phyloP scores from a whole-genome alignment of 37 sponge, comb jelly and placozoan species.

The Cliona cf. orientalis region DNA sequence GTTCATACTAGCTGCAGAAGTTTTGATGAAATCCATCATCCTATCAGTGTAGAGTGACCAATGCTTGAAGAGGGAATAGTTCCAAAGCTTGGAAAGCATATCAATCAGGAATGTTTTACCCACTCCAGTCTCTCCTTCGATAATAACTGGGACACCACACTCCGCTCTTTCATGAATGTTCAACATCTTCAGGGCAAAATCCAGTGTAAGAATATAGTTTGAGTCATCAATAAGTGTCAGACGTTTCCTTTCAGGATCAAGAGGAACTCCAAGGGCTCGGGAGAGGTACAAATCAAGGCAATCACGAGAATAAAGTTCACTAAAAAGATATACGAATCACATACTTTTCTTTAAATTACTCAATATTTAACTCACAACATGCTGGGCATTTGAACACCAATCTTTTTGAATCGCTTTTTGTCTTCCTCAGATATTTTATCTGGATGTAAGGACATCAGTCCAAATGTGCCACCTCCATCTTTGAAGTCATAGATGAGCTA shows the following conservation, averaged over 20 bases:
- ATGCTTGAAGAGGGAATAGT: constrained; percentile 32
- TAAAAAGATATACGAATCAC: background rate
- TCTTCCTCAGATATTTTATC: constrained; percentile 54
- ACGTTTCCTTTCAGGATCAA: constrained; percentile 20
- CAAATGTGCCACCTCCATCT: constrained; percentile 59
- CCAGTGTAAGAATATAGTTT: constrained; percentile 76
- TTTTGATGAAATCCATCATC: constrained; percentile 43
- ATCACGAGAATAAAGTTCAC: constrained; percentile 65
- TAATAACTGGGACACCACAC: constrained; percentile 83
- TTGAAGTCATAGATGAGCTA: constrained; percentile 77
- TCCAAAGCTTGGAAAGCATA: constrained; percentile 81
- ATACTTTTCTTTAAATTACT: background rate
- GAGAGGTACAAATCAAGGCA: constrained; percentile 73
- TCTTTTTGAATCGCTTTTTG: constrained; percentile 30
- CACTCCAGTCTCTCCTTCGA: too few relatives aligned
- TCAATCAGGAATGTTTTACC: constrained; percentile 76
- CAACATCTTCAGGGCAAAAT: constrained; percentile 81
- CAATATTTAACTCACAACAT: constrained; percentile 38
- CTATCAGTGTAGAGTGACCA: constrained; percentile 30
- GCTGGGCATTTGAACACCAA: constrained; percentile 61
- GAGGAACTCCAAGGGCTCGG: constrained; percentile 63
- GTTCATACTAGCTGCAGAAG: too few relatives aligned
- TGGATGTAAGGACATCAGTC: constrained; percentile 65
- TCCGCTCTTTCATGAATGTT: constrained; percentile 75
- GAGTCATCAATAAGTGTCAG: constrained; percentile 63